These are phyloP conservation scores for Venturia canescens DNA, from an alignment of 1,140 invertebrate species.

Conservation along the genomic window DNA sequence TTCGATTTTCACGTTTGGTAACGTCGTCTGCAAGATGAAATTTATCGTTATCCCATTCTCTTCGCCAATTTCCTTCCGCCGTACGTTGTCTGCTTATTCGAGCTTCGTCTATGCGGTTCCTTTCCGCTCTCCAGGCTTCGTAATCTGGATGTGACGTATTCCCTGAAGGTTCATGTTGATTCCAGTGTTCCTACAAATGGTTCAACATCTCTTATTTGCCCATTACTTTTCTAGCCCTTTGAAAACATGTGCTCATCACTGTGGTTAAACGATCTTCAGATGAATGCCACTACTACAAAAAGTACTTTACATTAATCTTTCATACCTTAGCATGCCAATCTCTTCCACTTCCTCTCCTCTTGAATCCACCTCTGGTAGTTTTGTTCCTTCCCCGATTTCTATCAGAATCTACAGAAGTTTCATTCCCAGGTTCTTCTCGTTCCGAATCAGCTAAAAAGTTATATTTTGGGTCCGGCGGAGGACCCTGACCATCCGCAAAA, in stretches of 20 bases:
- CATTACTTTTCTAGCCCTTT: too few relatives aligned
- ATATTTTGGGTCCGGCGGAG: constrained; percentile 77
- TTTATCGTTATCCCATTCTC: constrained; percentile 77
- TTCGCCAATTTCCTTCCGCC: constrained; percentile 75
- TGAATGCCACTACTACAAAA: too few relatives aligned
- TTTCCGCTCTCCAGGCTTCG: constrained; percentile 75
- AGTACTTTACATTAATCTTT: too few relatives aligned
- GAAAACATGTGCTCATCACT: too few relatives aligned
- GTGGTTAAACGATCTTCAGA: too few relatives aligned
- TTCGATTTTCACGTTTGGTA: constrained; percentile 55
- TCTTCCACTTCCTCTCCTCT: constrained; percentile 62
- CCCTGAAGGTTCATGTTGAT: constrained; percentile 48
- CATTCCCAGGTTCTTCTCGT: constrained; percentile 64
- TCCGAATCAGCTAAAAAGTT: constrained; percentile 76
- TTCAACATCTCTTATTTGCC: not conserved
- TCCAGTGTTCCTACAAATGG: constrained; percentile 22
- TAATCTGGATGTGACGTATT: constrained; percentile 71
- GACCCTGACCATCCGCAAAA: constrained; percentile 73
- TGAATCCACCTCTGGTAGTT: constrained; percentile 57
- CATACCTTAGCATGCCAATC: constrained; percentile 48
- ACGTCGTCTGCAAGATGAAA: constrained; percentile 66
- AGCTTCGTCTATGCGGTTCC: constrained; percentile 75
- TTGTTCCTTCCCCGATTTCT: constrained; percentile 64
- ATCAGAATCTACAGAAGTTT: constrained; percentile 61
- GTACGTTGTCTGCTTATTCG: constrained; percentile 75